These are phyloP conservation scores for Drosophila tropicalis DNA, from an alignment of 1,140 invertebrate species.

Conservation along the genomic window DNA sequence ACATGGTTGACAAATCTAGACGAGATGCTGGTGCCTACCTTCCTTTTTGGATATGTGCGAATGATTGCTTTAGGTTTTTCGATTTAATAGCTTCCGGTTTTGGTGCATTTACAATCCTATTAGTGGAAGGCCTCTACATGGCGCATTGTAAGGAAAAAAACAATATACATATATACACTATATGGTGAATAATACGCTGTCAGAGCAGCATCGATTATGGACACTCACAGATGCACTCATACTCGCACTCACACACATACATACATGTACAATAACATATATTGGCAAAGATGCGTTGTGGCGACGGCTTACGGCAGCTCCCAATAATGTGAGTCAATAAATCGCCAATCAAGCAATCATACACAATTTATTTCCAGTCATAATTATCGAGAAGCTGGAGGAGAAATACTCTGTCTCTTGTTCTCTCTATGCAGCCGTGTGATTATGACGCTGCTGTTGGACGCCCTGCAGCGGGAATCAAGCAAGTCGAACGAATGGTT, in stretches of 20 bases:
- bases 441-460: slow-evolving; percentile 78
- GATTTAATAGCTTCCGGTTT: slow-evolving; percentile 72
- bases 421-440: slow-evolving; percentile 62
- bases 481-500: neutral
- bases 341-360: slow-evolving; percentile 83
- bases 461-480: slow-evolving; percentile 69
- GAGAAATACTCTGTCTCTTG: slow-evolving; percentile 29
- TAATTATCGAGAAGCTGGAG: slow-evolving; percentile 73
- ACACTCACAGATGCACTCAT: slow-evolving; percentile 74
- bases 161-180: slow-evolving; percentile 67
- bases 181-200: slow-evolving; percentile 76
- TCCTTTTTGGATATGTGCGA: neutral
- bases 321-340: slow-evolving; percentile 83
- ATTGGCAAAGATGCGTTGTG: slow-evolving; percentile 30
- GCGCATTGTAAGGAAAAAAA: slow-evolving; percentile 35
- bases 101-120: slow-evolving; percentile 42
- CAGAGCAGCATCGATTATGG: slow-evolving; percentile 75
- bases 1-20: neutral
- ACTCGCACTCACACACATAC: slow-evolving; percentile 36
- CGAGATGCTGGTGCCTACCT: neutral
- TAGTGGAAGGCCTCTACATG: slow-evolving; percentile 22
- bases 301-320: slow-evolving; percentile 61
- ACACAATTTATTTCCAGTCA: slow-evolving; percentile 82
- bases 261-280: slow-evolving; percentile 26
- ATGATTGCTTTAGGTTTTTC: slow-evolving; percentile 1